phyloP scores from a whole-genome alignment of 2,797 vertebrate species.

The Epinephelus malabaricus region DNA sequence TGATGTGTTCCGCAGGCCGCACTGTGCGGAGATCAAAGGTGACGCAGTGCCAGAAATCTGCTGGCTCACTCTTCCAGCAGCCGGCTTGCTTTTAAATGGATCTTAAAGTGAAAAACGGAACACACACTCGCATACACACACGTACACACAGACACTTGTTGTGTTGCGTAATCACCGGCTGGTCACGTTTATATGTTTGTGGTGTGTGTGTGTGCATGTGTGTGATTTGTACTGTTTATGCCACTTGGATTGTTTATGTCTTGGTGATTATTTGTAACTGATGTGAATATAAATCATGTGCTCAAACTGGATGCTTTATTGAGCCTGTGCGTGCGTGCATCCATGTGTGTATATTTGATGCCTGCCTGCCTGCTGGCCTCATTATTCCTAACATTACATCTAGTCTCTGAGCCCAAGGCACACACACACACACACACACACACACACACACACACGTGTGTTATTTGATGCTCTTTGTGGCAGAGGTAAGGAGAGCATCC shows the following conservation, averaged over 20 bases:
- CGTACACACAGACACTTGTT: conserved; percentile 29
- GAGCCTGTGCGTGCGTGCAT: conserved; percentile 40
- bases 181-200: conserved; percentile 23
- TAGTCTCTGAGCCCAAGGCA: conserved; percentile 13
- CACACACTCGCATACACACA: conserved; percentile 17
- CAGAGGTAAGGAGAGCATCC: conserved; percentile 53
- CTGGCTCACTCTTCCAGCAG: conserved; percentile 65
- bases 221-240: conserved; percentile 44
- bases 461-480: conserved; percentile 67
- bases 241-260: conserved; percentile 55
- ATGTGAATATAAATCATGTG: conserved; percentile 49
- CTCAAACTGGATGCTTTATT: conserved; percentile 45
- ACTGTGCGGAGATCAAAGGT: conserved; percentile 69
- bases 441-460: conserved; percentile 13
- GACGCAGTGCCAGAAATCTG: conserved; percentile 65
- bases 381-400: conserved; percentile 57
- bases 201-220: conserved; percentile 1
- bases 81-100: conserved; percentile 55
- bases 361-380: conserved; percentile 55
- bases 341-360: conserved; percentile 51
- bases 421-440: not conserved
- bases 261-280: conserved; percentile 62
- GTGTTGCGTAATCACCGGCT: conserved; percentile 36
- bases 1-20: conserved; percentile 62
- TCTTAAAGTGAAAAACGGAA: conserved; percentile 60